Evolutionary conservation across 2,113 vertebrate genomes (phyloP).

Genomic region (Seriola dumerili): DNA sequence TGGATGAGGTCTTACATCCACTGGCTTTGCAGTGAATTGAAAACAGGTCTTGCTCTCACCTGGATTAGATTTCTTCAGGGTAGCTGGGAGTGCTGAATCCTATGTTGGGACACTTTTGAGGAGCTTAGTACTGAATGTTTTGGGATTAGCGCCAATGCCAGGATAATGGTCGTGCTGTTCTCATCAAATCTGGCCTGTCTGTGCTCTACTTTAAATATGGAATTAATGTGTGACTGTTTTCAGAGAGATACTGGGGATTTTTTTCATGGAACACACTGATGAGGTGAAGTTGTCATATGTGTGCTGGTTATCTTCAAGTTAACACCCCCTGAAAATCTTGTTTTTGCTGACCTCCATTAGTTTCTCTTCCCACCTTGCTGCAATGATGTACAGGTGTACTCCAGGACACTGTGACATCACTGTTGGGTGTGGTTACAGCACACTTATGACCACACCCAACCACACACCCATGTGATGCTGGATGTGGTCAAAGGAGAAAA

Average conservation of each 20-base stretch:
- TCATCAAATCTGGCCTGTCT: constrained; percentile 6
- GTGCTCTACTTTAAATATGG: constrained; percentile 17
- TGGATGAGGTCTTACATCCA: neutral
- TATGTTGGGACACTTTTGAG: constrained; percentile 26
- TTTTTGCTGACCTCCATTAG: too few relatives aligned
- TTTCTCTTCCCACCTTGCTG: too few relatives aligned
- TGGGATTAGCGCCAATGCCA: constrained; percentile 11
- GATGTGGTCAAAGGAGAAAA: too few relatives aligned
- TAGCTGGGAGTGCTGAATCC: neutral
- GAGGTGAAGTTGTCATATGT: constrained; percentile 1
- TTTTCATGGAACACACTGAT: constrained; percentile 21
- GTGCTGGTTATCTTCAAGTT: too few relatives aligned
- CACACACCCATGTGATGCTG: too few relatives aligned
- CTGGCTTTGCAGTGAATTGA: neutral
- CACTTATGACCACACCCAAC: too few relatives aligned
- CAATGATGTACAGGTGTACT: too few relatives aligned
- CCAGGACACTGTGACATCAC: too few relatives aligned
- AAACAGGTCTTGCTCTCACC: neutral
- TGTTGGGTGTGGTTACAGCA: too few relatives aligned
- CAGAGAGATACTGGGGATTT: neutral
- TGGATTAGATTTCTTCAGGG: constrained; percentile 24
- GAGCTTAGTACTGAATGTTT: constrained; percentile 50
- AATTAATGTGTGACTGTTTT: constrained; percentile 4
- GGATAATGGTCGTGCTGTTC: constrained; percentile 30
- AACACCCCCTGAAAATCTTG: too few relatives aligned